Percentiles rank a stretch among this genome's conserved stretches.
phyloP scores from a whole-genome alignment of 2,888 invertebrate genomes.

The Phyllotreta cruciferae region DNA sequence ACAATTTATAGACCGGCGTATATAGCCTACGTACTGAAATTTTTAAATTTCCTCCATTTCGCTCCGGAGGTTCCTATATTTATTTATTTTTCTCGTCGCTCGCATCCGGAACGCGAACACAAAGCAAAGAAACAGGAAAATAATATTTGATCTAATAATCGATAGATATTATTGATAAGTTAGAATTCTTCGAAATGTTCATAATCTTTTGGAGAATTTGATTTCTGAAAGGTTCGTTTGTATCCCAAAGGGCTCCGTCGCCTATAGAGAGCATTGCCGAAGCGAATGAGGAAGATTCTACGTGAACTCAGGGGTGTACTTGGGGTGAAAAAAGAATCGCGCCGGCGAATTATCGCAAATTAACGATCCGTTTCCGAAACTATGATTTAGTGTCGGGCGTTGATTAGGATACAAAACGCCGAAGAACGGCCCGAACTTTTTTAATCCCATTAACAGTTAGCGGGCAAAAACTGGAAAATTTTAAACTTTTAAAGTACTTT shows the following conservation, averaged over 20 bases:
- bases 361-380: too few relatives aligned
- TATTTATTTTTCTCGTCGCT: constrained; percentile 26
- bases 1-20: constrained; percentile 4
- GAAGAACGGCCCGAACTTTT: constrained; percentile 14
- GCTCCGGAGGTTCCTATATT: constrained; percentile 12
- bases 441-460: constrained; percentile 13
- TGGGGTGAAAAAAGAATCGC: too few relatives aligned
- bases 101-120: constrained; percentile 25
- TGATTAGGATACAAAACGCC: too few relatives aligned
- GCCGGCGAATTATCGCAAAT: too few relatives aligned
- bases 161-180: constrained; percentile 25
- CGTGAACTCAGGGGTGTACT: background rate
- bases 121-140: constrained; percentile 24
- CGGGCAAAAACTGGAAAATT: constrained; percentile 10
- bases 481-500: constrained; percentile 20
- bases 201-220: constrained; percentile 29
- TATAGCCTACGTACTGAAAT: background rate
- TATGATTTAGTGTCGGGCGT: too few relatives aligned
- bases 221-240: constrained; percentile 23
- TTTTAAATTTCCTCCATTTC: constrained; percentile 10
- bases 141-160: constrained; percentile 33
- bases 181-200: constrained; percentile 22
- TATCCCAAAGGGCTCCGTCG: constrained; percentile 20
- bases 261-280: constrained; percentile 15
- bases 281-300: background rate